phyloP scores from a whole-genome alignment of 1,140 invertebrate species.

The Listronotus bonariensis region DNA sequence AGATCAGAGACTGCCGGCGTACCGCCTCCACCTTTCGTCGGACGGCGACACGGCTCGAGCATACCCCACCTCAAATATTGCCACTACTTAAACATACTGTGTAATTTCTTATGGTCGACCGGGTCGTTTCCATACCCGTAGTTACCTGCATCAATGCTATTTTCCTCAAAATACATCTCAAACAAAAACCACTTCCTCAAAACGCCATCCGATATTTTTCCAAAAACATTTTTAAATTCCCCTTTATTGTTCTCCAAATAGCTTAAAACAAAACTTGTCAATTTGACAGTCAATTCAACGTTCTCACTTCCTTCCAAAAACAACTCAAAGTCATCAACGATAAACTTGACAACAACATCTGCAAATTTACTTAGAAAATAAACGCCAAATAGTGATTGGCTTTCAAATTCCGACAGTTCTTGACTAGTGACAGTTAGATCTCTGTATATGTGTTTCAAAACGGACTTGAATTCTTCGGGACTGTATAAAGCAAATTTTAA shows the following conservation, averaged over 20 bases:
- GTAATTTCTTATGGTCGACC: too few species aligned
- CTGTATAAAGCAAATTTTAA: slow-evolving; percentile 39
- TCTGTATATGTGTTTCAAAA: slow-evolving; percentile 34
- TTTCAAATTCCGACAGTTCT: slow-evolving; percentile 17
- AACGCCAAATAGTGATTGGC: slow-evolving; percentile 23
- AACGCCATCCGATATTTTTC: slow-evolving; percentile 4
- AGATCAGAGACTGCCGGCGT: too few species aligned
- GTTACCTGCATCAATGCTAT: slow-evolving; percentile 12
- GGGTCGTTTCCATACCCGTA: too few species aligned
- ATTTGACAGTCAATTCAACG: slow-evolving; percentile 6
- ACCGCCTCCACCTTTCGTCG: too few species aligned
- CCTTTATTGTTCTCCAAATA: slow-evolving; percentile 20
- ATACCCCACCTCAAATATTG: too few species aligned
- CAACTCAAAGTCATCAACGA: slow-evolving; percentile 35
- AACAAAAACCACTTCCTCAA: slow-evolving; percentile 25
- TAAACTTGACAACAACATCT: slow-evolving; percentile 23
- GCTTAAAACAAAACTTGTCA: not conserved
- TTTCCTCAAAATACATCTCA: slow-evolving; percentile 20
- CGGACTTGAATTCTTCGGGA: slow-evolving; percentile 19
- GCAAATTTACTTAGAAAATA: slow-evolving; percentile 37
- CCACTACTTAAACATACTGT: too few species aligned
- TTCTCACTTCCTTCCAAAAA: slow-evolving; percentile 24
- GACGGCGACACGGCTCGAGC: too few species aligned
- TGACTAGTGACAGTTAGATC: slow-evolving; percentile 21
- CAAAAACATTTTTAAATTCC: slow-evolving; percentile 6